Percentiles rank a stretch among this genome's conserved stretches.
Conservation (phyloP, 2,797 vertebrate species). For the Neosilurus hyrtlii region DNA sequence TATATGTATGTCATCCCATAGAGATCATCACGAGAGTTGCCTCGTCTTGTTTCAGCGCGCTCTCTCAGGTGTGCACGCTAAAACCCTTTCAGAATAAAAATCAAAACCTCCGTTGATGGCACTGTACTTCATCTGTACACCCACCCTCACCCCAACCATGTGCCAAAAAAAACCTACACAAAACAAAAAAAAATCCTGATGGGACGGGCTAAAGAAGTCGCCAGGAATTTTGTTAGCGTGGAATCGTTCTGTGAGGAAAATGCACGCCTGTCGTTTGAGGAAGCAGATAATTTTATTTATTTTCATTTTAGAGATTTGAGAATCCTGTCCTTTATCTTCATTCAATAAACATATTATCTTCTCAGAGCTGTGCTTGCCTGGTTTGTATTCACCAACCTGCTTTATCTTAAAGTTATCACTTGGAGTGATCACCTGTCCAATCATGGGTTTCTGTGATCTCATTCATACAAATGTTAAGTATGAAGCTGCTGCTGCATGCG, state of each 20-base stretch:
- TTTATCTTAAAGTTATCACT: not conserved
- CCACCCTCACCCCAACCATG: slow-evolving; percentile 14
- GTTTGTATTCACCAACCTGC: not conserved
- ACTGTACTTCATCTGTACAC: not conserved
- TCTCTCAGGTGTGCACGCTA: slow-evolving; percentile 10
- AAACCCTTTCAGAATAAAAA: not conserved
- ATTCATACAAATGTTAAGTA: no score
- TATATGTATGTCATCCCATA: not conserved
- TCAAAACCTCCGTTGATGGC: not conserved
- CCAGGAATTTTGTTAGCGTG: slow-evolving; percentile 11
- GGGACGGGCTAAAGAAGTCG: not conserved
- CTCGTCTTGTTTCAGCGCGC: not conserved
- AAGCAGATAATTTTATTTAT: slow-evolving; percentile 76
- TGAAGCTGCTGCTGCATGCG: no score
- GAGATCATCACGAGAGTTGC: not conserved
- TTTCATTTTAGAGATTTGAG: slow-evolving; percentile 68
- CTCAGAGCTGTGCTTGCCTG: slow-evolving; percentile 43
- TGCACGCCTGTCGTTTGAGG: slow-evolving; percentile 36
- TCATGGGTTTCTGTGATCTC: no score
- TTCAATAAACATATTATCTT: slow-evolving; percentile 79
- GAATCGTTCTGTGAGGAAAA: slow-evolving; percentile 4
- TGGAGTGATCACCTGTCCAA: no score
- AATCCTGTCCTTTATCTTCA: slow-evolving; percentile 75
- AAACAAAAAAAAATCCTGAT: not conserved
- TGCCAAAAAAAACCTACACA: slow-evolving; percentile 38